Evolutionary conservation across 1,140 invertebrate species (phyloP).

Genomic region (Linepithema humile): DNA sequence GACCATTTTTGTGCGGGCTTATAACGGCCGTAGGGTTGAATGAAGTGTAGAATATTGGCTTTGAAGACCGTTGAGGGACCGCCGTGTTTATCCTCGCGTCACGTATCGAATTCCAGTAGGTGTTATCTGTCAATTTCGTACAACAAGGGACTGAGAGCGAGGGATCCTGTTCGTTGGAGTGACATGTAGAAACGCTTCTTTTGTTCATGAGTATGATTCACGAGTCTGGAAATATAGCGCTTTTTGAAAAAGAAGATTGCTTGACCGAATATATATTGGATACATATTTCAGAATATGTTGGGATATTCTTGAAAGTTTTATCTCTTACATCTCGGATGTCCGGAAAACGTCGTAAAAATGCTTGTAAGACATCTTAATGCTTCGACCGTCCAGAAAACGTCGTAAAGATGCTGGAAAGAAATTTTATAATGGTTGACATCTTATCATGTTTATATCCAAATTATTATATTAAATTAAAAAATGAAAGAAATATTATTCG

Average conservation of each 20-base stretch:
- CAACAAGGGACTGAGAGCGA: background rate
- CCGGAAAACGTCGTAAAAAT: background rate
- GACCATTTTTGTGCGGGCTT: background rate
- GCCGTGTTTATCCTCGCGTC: slow-evolving; percentile 11
- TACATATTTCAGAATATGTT: background rate
- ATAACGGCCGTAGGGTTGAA: slow-evolving; percentile 1
- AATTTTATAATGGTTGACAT: background rate
- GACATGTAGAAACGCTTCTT: background rate
- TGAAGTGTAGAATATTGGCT: slow-evolving; percentile 19
- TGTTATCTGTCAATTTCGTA: slow-evolving; percentile 43
- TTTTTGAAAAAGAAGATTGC: background rate
- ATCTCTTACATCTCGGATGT: background rate
- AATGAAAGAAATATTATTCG: no score
- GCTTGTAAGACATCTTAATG: background rate
- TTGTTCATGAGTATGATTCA: slow-evolving; percentile 25
- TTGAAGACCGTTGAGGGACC: background rate
- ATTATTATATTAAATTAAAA: no score
- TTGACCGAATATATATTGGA: background rate
- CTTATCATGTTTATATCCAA: background rate
- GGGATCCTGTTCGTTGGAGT: background rate
- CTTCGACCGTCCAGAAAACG: background rate
- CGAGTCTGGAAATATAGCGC: background rate
- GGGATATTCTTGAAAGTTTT: background rate
- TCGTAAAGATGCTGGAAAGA: background rate
- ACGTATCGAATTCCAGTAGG: slow-evolving; percentile 25